These are phyloP conservation scores for Lycodopsis pacificus DNA, from an alignment of 2,797 vertebrate genomes.

Conservation along the genomic window DNA sequence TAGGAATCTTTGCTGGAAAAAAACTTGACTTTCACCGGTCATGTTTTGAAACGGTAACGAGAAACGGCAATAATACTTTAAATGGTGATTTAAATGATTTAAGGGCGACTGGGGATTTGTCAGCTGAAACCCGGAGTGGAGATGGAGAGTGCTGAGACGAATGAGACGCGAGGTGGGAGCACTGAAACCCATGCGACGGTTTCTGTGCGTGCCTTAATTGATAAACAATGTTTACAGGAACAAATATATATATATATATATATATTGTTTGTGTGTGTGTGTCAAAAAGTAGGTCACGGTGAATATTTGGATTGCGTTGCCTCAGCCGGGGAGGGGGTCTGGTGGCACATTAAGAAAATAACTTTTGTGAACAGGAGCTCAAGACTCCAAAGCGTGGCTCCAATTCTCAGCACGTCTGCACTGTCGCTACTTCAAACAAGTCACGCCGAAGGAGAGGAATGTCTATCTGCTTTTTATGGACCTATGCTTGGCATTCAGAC, in stretches of 20 bases:
- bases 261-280: slow-evolving; percentile 22
- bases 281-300: slow-evolving; percentile 47
- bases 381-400: slow-evolving; percentile 31
- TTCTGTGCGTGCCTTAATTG: slow-evolving; percentile 33
- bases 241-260: not conserved
- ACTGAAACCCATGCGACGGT: not conserved
- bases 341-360: slow-evolving; percentile 35
- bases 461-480: slow-evolving; percentile 60
- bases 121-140: not conserved
- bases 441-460: slow-evolving; percentile 56
- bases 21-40: slow-evolving; percentile 42
- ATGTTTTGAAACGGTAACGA: slow-evolving; percentile 36
- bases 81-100: slow-evolving; percentile 24
- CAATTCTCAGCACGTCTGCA: slow-evolving; percentile 60
- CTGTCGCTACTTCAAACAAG: slow-evolving; percentile 63
- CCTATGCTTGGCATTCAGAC: slow-evolving; percentile 68
- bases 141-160: slow-evolving; percentile 10
- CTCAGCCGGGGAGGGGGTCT: slow-evolving; percentile 11
- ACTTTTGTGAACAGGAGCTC: slow-evolving; percentile 43
- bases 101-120: slow-evolving; percentile 41
- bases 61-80: slow-evolving; percentile 31
- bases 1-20: slow-evolving; percentile 20
- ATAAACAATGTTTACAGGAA: slow-evolving; percentile 36
- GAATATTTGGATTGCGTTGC: slow-evolving; percentile 20
- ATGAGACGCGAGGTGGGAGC: slow-evolving; percentile 26